A percentile compares a stretch with the other conserved stretches of the same genome.
Evolutionary conservation across 2,113 vertebrate genomes (phyloP).

Genomic region (Chaetodon auriga): DNA sequence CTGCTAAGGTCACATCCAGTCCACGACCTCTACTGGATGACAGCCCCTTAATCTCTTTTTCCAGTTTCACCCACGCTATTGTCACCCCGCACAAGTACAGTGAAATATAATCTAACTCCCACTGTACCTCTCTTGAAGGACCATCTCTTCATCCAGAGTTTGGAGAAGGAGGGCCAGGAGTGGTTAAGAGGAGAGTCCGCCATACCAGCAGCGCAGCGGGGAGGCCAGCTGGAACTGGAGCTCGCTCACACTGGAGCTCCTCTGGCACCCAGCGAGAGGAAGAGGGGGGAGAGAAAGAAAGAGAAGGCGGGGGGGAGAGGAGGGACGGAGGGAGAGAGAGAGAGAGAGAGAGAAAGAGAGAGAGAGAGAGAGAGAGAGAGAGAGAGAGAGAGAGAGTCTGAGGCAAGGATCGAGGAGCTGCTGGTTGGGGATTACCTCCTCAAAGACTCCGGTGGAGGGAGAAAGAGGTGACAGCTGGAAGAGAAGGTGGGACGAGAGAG

Average conservation of each 20-base stretch:
- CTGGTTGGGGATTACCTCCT: constrained; percentile 52
- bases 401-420: constrained; percentile 7
- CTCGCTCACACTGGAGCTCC: constrained; percentile 56
- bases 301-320: constrained; percentile 17
- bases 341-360: neutral
- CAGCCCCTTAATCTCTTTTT: neutral
- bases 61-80: neutral
- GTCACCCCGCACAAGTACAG: neutral
- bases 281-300: neutral
- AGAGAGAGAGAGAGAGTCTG: constrained; percentile 11
- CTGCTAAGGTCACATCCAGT: constrained; percentile 9
- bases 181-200: constrained; percentile 93
- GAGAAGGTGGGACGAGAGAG: neutral
- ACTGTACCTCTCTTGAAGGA: constrained; percentile 94
- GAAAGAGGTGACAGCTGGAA: constrained; percentile 7
- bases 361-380: neutral
- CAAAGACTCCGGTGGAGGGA: constrained; percentile 24
- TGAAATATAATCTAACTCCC: neutral
- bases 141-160: constrained; percentile 95
- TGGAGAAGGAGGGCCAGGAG: constrained; percentile 98
- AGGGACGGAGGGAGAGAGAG: neutral
- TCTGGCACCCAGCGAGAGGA: constrained; percentile 73
- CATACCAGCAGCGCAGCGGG: constrained; percentile 79
- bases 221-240: constrained; percentile 64
- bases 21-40: neutral